Evolutionary conservation across 2,888 invertebrate species (phyloP).

Genomic region (Spilarctia lutea): DNA sequence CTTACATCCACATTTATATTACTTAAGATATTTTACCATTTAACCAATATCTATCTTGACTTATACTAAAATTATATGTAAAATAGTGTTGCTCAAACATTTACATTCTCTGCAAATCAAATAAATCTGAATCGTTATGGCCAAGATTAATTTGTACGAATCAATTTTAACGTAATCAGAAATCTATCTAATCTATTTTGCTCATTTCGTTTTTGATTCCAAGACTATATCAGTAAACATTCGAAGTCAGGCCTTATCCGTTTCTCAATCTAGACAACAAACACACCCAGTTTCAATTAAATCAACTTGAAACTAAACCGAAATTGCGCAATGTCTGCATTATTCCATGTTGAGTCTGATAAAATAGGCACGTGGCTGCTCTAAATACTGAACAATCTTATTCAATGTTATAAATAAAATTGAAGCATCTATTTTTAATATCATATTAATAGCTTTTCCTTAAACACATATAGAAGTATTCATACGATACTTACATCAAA

Average conservation of each 20-base stretch:
- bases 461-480: too few species aligned
- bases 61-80: neutral
- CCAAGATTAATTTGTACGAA: neutral
- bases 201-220: constrained; percentile 32
- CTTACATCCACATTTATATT: too few species aligned
- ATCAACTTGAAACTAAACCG: constrained; percentile 42
- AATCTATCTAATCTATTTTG: neutral
- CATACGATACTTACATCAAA: too few species aligned
- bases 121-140: neutral
- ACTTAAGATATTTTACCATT: neutral
- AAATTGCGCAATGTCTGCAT: constrained; percentile 46
- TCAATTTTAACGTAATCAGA: constrained; percentile 3
- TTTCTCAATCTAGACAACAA: constrained; percentile 45
- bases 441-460: neutral
- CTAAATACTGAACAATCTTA: constrained; percentile 42
- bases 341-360: constrained; percentile 38
- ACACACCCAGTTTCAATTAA: constrained; percentile 47
- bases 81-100: neutral
- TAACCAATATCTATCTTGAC: neutral
- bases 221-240: constrained; percentile 11
- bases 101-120: neutral
- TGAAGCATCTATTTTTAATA: neutral
- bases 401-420: constrained; percentile 16
- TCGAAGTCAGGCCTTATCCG: constrained; percentile 22
- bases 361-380: constrained; percentile 52